A percentile compares a stretch with the other conserved stretches of the same genome.
Evolutionary conservation across 2,888 invertebrate species (phyloP).

Genomic region (Apodemia mormo): DNA sequence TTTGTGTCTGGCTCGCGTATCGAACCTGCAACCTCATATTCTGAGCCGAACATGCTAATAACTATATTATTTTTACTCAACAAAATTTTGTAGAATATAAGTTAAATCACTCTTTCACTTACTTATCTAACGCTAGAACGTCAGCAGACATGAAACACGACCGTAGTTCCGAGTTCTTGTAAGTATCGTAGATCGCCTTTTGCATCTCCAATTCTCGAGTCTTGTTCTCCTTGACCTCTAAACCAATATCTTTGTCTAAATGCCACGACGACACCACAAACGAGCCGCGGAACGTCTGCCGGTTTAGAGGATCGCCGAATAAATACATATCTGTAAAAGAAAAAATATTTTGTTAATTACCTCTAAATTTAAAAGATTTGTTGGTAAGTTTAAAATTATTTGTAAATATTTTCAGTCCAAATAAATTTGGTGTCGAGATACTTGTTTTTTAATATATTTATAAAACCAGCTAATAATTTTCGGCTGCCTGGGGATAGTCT

Average conservation of each 20-base stretch:
- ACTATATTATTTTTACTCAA: not conserved
- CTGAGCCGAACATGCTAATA: too few relatives aligned
- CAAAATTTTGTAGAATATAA: not conserved
- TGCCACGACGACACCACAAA: slow-evolving; percentile 89
- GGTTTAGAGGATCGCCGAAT: slow-evolving; percentile 86
- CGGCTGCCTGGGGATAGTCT: too few relatives aligned
- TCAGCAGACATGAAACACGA: slow-evolving; percentile 90
- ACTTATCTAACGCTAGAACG: slow-evolving; percentile 93
- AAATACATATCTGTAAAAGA: slow-evolving; percentile 86
- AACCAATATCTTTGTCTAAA: slow-evolving; percentile 84
- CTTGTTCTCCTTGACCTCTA: slow-evolving; percentile 86
- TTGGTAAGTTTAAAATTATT: too few relatives aligned
- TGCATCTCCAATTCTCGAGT: slow-evolving; percentile 88
- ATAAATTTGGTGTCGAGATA: too few relatives aligned
- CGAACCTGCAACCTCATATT: too few relatives aligned
- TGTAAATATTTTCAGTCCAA: too few relatives aligned
- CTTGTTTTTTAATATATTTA: too few relatives aligned
- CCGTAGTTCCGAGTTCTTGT: slow-evolving; percentile 87
- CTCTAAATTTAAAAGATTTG: too few relatives aligned
- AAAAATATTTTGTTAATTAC: not conserved
- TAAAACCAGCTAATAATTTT: too few relatives aligned
- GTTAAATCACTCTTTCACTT: slow-evolving; percentile 46
- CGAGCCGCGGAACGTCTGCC: slow-evolving; percentile 91
- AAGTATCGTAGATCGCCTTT: slow-evolving; percentile 87
- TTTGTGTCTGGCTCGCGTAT: too few relatives aligned